Percentiles rank a stretch among this genome's conserved stretches.
Conservation (phyloP, 2,797 vertebrate species). For the Sebastiscus tertius region DNA sequence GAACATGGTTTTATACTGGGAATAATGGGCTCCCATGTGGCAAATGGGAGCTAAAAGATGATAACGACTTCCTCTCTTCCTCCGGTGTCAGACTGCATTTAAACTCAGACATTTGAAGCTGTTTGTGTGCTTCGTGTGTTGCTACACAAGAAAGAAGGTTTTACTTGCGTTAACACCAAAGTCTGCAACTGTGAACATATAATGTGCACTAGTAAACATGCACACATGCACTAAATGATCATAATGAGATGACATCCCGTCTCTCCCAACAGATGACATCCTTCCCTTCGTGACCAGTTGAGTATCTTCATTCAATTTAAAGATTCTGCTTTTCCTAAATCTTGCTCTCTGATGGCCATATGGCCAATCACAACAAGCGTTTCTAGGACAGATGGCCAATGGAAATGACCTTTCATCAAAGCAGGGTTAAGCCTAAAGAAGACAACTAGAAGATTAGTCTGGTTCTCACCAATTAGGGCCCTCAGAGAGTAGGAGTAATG, state of each 20-base stretch:
- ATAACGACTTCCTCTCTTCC: background rate
- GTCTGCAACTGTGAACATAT: background rate
- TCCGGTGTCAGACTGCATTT: background rate
- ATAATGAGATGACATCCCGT: background rate
- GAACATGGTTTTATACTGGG: background rate
- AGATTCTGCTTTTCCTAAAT: constrained; percentile 43
- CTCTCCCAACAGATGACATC: background rate
- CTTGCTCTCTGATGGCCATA: constrained; percentile 45
- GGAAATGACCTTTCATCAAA: constrained; percentile 57
- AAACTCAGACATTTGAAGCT: background rate
- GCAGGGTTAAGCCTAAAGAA: constrained; percentile 61
- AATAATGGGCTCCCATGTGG: background rate
- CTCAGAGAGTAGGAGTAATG: constrained; percentile 4
- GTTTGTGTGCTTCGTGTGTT: background rate
- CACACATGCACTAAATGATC: background rate
- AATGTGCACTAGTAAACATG: background rate
- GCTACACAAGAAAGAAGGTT: background rate
- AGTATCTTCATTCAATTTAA: constrained; percentile 35
- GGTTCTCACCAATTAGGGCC: constrained; percentile 42
- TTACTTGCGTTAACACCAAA: background rate
- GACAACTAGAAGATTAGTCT: constrained; percentile 62
- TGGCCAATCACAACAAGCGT: constrained; percentile 57
- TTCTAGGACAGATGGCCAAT: constrained; percentile 69
- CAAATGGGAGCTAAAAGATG: background rate
- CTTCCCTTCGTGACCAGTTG: background rate